Conservation (phyloP, 1,140 invertebrate species). For the Trinorchestia longiramus region DNA sequence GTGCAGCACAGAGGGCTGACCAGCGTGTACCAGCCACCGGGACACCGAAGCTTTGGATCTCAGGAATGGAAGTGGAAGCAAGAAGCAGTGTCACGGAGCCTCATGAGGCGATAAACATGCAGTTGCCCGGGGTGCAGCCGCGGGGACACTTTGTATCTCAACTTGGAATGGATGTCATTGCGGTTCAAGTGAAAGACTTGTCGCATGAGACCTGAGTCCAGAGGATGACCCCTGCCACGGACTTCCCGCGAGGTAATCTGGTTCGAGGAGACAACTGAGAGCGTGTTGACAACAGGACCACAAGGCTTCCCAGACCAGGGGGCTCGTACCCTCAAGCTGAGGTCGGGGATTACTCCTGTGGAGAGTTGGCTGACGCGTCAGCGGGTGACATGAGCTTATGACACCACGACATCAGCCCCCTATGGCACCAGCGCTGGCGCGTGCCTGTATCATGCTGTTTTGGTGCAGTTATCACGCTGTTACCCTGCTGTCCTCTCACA, state of each 20-base stretch:
- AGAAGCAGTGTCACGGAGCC: slow-evolving; percentile 43
- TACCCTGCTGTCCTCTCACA: slow-evolving; percentile 41
- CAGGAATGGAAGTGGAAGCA: not conserved
- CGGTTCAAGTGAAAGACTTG: slow-evolving; percentile 47
- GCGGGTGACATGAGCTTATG: slow-evolving; percentile 28
- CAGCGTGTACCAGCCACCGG: slow-evolving; percentile 48
- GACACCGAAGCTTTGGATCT: not conserved
- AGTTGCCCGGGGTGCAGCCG: slow-evolving; percentile 47
- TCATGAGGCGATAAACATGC: slow-evolving; percentile 53
- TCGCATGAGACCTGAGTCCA: slow-evolving; percentile 6
- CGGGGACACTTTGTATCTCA: slow-evolving; percentile 36
- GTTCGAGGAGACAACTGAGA: slow-evolving; percentile 31
- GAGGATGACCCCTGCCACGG: slow-evolving; percentile 22
- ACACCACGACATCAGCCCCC: slow-evolving; percentile 45
- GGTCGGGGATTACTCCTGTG: slow-evolving; percentile 37
- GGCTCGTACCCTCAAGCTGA: slow-evolving; percentile 25
- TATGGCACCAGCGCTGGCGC: not conserved
- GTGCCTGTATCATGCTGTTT: slow-evolving; percentile 31
- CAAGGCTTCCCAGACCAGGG: not conserved
- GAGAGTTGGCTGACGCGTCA: slow-evolving; percentile 48
- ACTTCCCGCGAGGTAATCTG: slow-evolving; percentile 37
- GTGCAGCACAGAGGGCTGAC: slow-evolving; percentile 63
- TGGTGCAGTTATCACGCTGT: slow-evolving; percentile 38
- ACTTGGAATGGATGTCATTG: slow-evolving; percentile 24
- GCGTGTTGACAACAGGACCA: slow-evolving; percentile 41